phyloP scores from a whole-genome alignment of 1,140 invertebrate genomes.

The Drosophila sproati region DNA sequence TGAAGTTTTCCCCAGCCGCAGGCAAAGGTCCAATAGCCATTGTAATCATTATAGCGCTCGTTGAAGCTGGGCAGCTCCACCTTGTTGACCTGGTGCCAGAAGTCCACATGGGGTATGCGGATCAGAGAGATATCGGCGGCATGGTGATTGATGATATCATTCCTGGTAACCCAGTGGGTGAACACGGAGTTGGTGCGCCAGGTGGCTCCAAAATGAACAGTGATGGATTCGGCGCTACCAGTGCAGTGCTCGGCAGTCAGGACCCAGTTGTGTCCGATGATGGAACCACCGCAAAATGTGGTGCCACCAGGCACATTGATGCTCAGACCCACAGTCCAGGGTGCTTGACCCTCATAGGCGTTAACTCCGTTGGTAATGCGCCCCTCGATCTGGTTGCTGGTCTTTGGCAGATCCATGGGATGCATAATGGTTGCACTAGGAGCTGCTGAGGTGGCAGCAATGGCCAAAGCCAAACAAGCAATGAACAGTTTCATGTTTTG shows the following conservation, averaged over 20 bases:
- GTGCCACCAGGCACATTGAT: constrained; percentile 84
- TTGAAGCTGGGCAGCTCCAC: constrained; percentile 50
- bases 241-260: constrained; percentile 78
- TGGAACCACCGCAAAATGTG: constrained; percentile 85
- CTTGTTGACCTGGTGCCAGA: constrained; percentile 48
- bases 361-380: constrained; percentile 69
- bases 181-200: constrained; percentile 49
- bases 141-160: constrained; percentile 48
- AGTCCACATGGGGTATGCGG: constrained; percentile 42
- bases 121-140: constrained; percentile 50
- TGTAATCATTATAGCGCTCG: constrained; percentile 39
- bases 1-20: constrained; percentile 52
- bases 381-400: constrained; percentile 37
- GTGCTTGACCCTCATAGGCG: constrained; percentile 84
- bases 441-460: constrained; percentile 34
- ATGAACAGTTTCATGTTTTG: constrained; percentile 59
- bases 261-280: constrained; percentile 86
- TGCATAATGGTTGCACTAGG: constrained; percentile 3
- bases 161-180: constrained; percentile 39
- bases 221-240: constrained; percentile 41
- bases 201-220: constrained; percentile 58
- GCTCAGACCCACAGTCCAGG: constrained; percentile 85
- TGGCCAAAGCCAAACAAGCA: constrained; percentile 34
- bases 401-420: constrained; percentile 35
- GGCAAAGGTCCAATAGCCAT: constrained; percentile 39